Percentiles rank a stretch among this genome's conserved stretches.
phyloP scores from a whole-genome alignment of 2,113 vertebrate genomes.

The Dromas ardeola region DNA sequence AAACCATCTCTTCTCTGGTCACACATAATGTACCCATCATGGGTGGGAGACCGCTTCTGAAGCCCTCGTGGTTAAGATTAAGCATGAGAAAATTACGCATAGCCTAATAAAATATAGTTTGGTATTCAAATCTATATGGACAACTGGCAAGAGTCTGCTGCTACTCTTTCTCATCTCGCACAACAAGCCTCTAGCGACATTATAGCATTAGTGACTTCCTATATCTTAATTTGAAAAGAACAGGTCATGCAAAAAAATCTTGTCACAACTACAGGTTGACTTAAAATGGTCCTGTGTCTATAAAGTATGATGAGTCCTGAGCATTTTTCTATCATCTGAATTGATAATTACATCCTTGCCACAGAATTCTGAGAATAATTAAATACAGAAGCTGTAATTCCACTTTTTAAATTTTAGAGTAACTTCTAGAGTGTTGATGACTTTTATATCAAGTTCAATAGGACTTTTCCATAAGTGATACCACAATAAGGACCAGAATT shows the following conservation, averaged over 20 bases:
- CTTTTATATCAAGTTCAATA: neutral
- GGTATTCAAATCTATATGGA: neutral
- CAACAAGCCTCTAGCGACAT: neutral
- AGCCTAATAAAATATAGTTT: neutral
- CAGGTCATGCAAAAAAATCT: neutral
- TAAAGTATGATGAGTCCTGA: neutral
- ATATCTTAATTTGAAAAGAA: neutral
- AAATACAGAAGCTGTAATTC: neutral
- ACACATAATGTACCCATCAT: rapidly evolving
- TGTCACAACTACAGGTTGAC: neutral
- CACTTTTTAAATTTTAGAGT: neutral
- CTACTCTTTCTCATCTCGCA: neutral
- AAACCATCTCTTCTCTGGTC: neutral
- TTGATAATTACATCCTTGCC: neutral
- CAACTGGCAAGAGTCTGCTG: neutral
- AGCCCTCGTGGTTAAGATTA: neutral
- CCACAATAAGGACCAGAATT: neutral
- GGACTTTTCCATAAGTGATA: neutral
- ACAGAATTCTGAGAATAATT: neutral
- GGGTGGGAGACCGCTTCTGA: neutral
- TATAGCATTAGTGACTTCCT: neutral
- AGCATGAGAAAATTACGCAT: neutral
- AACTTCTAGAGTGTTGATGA: neutral
- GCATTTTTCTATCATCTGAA: neutral
- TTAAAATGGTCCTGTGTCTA: neutral